Base-by-base conservation (phyloP, 1,140 invertebrate species). In the Camponotus floridanus region DNA sequence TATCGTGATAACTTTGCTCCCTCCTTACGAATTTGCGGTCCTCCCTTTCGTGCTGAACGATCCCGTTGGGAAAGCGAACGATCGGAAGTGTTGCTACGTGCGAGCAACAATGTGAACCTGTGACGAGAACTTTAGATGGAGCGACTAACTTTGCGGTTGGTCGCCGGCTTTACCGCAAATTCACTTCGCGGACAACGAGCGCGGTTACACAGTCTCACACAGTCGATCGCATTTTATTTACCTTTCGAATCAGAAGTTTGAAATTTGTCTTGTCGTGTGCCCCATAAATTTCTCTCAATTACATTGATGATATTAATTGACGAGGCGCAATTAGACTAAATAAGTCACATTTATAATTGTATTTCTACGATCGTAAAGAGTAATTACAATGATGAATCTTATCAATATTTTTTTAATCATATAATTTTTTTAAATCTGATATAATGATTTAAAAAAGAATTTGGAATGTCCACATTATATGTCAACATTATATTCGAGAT, bases 121-220 rank as follows among this genome's bases (percentile, higher is more conserved):
- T 15, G 36, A 59, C 51, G 21, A 59, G 62, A 55, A 80, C 33
- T 80, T 80, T 9, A 55, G 67, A 13, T 48, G 48, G 11, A 71
- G n/a, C 67, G n/a, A 61, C 71, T 83, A 83, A 81, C 51, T 74
- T 83, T 83, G 55, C n/a, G 55, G 39, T 39, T 39, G n/a, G 31
- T 61, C 26, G 68, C 68, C 18, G 18, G 31, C 36, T 36, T 81
- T 59, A 59, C 51, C 55, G 36, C 68, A 81, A 81, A 81, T 83
- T 73, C 71, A 61, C 39, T 74, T 59, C 11, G 55, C 51, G 9
- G 15, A 71, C 68, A 71, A 59, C 45, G 48, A 26, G 18, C 36
- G 67, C 26, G 51, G 51, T 81, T 73, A 39, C 78, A 59, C 4
- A 15, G 48, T 15, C 3, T 0, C 48, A 18, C 48, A 51, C 59